Evolutionary conservation across 2,113 vertebrate genomes (phyloP).

Genomic region (Prolemur simus): DNA sequence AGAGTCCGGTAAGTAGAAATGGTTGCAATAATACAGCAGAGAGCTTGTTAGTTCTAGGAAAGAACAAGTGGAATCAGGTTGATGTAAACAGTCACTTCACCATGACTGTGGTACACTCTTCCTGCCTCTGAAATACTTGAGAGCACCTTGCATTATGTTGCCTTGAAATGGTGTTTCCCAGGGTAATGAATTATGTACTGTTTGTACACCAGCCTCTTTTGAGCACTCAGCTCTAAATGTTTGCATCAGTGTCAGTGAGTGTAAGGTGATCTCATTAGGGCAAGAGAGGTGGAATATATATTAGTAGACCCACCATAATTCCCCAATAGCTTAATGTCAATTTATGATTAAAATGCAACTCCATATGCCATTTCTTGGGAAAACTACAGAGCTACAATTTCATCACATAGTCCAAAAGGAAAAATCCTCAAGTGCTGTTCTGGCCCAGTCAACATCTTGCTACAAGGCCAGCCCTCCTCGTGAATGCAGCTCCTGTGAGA

Average conservation of each 20-base stretch:
- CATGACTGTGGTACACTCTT: constrained; percentile 76
- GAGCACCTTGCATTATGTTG: constrained; percentile 82
- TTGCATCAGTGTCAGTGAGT: constrained; percentile 80
- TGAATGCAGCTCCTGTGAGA: not conserved
- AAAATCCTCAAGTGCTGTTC: not conserved
- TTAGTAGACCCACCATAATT: constrained; percentile 77
- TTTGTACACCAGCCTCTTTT: constrained; percentile 83
- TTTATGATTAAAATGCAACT: constrained; percentile 53
- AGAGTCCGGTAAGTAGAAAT: constrained; percentile 55
- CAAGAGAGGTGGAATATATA: constrained; percentile 77
- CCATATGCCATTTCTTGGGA: constrained; percentile 23
- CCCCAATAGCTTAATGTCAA: constrained; percentile 69
- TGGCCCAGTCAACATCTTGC: not conserved
- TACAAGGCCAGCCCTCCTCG: not conserved
- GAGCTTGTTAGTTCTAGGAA: constrained; percentile 71
- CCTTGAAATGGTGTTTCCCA: constrained; percentile 82
- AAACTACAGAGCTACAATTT: constrained; percentile 24
- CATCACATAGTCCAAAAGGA: not conserved
- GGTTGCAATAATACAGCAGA: constrained; percentile 59
- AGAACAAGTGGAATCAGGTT: constrained; percentile 80
- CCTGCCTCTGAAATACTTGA: constrained; percentile 82
- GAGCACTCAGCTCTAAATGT: constrained; percentile 83
- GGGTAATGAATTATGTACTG: constrained; percentile 84
- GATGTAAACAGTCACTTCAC: constrained; percentile 83
- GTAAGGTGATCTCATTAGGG: constrained; percentile 85